Evolutionary conservation across 2,888 invertebrate genomes (phyloP).

Genomic region (Apamea epomidion): DNA sequence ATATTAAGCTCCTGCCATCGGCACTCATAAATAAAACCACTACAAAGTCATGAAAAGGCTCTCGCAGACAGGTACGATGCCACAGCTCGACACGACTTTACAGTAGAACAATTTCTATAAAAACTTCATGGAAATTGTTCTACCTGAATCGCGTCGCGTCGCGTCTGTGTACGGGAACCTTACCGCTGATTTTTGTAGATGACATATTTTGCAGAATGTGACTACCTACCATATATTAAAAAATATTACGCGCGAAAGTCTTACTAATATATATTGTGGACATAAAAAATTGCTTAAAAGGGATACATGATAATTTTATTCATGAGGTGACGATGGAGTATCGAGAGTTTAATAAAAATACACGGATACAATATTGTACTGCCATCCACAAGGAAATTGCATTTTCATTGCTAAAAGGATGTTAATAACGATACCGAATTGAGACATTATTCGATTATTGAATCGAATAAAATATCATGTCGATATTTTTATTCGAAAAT

Average conservation of each 20-base stretch:
- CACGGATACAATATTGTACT: constrained; percentile 6
- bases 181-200: not conserved
- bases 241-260: not conserved
- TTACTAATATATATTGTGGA: not conserved
- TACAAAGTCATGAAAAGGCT: not conserved
- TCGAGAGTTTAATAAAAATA: constrained; percentile 11
- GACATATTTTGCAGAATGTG: constrained; percentile 13
- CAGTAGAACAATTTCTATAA: not conserved
- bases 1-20: not conserved
- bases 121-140: not conserved
- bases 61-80: not conserved
- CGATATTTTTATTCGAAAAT: constrained; percentile 28
- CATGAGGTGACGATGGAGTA: constrained; percentile 14
- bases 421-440: constrained; percentile 25
- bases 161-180: not conserved
- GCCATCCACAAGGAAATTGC: constrained; percentile 25
- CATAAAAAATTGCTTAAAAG: constrained; percentile 25
- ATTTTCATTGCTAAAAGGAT: constrained; percentile 35
- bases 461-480: constrained; percentile 20
- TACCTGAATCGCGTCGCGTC: not conserved
- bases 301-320: constrained; percentile 42
- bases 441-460: constrained; percentile 37
- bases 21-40: constrained; percentile 15
- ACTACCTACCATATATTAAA: not conserved
- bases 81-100: not conserved